A percentile compares a stretch with the other conserved stretches of the same genome.
These are phyloP conservation scores for Deroptyus accipitrinus DNA, from an alignment of 2,113 vertebrate genomes.

Conservation along the genomic window DNA sequence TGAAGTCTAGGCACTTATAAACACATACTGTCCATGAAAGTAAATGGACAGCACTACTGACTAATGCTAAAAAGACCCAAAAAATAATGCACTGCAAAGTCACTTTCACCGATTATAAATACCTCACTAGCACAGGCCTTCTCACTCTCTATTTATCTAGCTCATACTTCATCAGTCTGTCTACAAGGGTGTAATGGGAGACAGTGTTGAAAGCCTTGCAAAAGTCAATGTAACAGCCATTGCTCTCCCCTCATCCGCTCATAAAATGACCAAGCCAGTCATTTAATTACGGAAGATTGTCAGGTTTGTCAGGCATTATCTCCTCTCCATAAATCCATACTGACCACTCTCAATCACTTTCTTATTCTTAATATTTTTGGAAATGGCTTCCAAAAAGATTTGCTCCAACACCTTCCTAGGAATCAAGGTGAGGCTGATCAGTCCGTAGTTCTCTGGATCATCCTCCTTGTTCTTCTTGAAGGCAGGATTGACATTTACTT, in stretches of 20 bases:
- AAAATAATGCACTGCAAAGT: not conserved
- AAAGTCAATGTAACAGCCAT: not conserved
- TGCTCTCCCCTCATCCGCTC: not conserved
- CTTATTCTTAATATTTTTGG: not conserved
- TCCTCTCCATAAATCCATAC: not conserved
- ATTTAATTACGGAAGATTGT: not conserved
- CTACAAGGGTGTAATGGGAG: not conserved
- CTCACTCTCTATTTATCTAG: not conserved
- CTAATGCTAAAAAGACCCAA: not conserved
- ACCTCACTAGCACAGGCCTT: not conserved
- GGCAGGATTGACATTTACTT: not conserved
- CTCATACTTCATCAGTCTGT: not conserved
- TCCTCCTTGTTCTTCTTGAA: not conserved
- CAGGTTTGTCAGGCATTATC: not conserved
- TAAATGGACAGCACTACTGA: not conserved
- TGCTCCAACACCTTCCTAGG: not conserved
- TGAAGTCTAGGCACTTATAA: not conserved
- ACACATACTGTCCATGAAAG: not conserved
- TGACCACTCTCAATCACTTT: not conserved
- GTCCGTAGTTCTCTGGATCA: not conserved
- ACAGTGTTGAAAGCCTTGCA: not conserved
- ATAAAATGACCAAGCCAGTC: not conserved
- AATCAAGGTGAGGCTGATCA: not conserved
- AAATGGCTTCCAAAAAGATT: not conserved
- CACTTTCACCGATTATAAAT: not conserved